phyloP scores from a whole-genome alignment of 2,888 invertebrate species.

The Plusia festucae region DNA sequence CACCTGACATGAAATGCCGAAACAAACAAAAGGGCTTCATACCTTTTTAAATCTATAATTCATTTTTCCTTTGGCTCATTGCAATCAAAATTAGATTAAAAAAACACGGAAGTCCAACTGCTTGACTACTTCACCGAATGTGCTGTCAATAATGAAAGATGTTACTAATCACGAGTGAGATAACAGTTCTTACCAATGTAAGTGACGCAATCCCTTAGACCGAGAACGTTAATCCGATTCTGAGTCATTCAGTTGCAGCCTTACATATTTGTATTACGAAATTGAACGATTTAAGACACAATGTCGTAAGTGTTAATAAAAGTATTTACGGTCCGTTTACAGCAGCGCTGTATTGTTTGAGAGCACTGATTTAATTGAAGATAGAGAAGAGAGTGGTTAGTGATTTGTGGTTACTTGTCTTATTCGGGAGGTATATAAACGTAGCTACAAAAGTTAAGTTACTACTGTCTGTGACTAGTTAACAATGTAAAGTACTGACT shows the following conservation, averaged over 20 bases:
- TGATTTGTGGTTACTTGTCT: not conserved
- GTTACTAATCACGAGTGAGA: not conserved
- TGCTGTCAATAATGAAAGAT: not conserved
- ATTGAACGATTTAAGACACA: slow-evolving; percentile 51
- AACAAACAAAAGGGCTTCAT: too few species aligned
- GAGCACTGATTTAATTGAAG: slow-evolving; percentile 25
- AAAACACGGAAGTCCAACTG: not conserved
- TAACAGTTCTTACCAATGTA: not conserved
- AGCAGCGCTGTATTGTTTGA: slow-evolving; percentile 59
- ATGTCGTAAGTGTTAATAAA: slow-evolving; percentile 52
- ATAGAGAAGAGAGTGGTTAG: slow-evolving; percentile 18
- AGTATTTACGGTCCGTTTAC: slow-evolving; percentile 61
- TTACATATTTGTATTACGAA: slow-evolving; percentile 32
- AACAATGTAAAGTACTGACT: too few species aligned
- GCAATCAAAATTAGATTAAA: not conserved
- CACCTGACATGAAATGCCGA: too few species aligned
- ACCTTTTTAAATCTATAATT: too few species aligned
- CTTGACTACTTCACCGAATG: not conserved
- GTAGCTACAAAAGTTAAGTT: too few species aligned
- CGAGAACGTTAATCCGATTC: slow-evolving; percentile 1
- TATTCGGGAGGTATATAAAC: not conserved
- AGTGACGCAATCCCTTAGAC: not conserved
- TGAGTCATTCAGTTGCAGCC: slow-evolving; percentile 13
- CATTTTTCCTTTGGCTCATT: too few species aligned
- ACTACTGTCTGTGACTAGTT: too few species aligned